phyloP scores from a whole-genome alignment of 2,888 invertebrate species.

The Ashinkailepas kermadecensis region DNA sequence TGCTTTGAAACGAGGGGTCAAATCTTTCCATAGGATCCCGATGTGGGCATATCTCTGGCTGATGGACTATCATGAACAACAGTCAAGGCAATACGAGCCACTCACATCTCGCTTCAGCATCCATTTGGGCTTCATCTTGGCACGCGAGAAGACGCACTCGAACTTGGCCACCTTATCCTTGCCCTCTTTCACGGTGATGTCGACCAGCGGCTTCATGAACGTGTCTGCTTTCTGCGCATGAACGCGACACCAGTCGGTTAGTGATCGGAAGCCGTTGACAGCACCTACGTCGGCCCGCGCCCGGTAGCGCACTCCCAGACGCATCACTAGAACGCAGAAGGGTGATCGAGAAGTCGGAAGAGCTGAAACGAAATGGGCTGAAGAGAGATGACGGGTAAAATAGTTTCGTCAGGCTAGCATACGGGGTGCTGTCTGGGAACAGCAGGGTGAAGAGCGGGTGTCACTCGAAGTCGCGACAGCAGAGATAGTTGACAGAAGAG shows the following conservation, averaged over 20 bases:
- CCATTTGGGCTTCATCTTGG: constrained; percentile 92
- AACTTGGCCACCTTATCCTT: constrained; percentile 92
- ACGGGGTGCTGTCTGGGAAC: no score
- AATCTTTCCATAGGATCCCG: no score
- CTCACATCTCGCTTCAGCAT: constrained; percentile 84
- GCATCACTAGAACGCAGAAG: no score
- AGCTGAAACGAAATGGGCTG: neutral
- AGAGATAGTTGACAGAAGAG: neutral
- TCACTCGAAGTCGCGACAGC: no score
- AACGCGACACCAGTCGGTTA: neutral
- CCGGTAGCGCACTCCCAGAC: neutral
- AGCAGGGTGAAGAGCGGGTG: no score
- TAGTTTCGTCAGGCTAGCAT: no score
- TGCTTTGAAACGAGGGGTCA: no score
- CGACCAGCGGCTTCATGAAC: constrained; percentile 89
- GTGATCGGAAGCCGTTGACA: no score
- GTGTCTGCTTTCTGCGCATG: constrained; percentile 74
- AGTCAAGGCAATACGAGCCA: constrained; percentile 37
- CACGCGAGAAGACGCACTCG: constrained; percentile 90
- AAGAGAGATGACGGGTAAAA: neutral
- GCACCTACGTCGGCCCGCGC: no score
- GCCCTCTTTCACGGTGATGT: constrained; percentile 88
- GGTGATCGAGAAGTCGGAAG: neutral
- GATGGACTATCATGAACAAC: neutral
- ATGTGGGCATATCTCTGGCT: no score